These are phyloP conservation scores for Prorops nasuta DNA, from an alignment of 1,140 invertebrate species.

Conservation along the genomic window DNA sequence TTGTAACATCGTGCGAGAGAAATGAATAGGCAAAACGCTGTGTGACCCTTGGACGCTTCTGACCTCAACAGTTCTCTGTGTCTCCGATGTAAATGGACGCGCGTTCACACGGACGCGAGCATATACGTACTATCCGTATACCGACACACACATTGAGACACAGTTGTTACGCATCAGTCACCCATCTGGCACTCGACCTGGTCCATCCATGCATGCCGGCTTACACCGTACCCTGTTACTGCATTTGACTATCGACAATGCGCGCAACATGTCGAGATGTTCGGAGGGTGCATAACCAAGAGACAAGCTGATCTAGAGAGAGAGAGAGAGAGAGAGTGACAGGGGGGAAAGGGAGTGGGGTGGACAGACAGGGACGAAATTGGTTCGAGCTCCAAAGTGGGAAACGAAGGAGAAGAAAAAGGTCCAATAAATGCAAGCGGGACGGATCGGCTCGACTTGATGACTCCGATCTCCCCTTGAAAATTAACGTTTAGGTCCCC, in stretches of 20 bases:
- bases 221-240: slow-evolving; percentile 43
- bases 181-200: slow-evolving; percentile 54
- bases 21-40: too few species aligned
- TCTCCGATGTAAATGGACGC: too few species aligned
- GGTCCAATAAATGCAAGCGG: too few species aligned
- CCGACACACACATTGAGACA: too few species aligned
- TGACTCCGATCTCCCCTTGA: too few species aligned
- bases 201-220: slow-evolving; percentile 50
- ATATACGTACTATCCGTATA: too few species aligned
- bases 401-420: slow-evolving; percentile 8
- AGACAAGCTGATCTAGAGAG: slow-evolving; percentile 17
- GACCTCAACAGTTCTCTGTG: too few species aligned
- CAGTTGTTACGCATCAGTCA: too few species aligned
- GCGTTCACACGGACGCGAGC: too few species aligned
- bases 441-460: too few species aligned
- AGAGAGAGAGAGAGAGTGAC: slow-evolving; percentile 24
- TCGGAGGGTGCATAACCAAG: slow-evolving; percentile 36
- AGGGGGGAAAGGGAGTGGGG: slow-evolving; percentile 9
- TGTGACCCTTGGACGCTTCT: too few species aligned
- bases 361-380: not conserved
- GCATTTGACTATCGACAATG: slow-evolving; percentile 55
- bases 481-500: slow-evolving; percentile 52
- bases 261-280: slow-evolving; percentile 49
- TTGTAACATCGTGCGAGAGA: too few species aligned
- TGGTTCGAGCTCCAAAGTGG: not conserved